phyloP scores from a whole-genome alignment of 2,113 vertebrate species.

The Thinocorus orbignyianus region DNA sequence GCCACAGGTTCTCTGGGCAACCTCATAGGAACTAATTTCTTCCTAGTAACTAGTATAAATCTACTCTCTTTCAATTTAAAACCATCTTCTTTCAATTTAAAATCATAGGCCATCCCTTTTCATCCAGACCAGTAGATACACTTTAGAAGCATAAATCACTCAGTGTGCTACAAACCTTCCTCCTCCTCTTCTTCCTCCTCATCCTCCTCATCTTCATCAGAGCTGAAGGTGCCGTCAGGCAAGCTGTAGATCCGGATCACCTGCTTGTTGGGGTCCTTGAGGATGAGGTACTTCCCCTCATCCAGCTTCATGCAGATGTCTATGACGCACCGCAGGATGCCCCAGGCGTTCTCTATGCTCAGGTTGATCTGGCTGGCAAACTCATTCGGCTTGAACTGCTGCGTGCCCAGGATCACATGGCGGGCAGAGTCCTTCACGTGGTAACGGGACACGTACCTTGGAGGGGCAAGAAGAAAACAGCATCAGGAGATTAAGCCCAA shows the following conservation, averaged over 20 bases:
- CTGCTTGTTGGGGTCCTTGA: slow-evolving; percentile 99
- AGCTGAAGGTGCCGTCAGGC: slow-evolving; percentile 98
- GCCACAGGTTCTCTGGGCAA: too few species aligned
- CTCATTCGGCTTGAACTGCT: slow-evolving; percentile 99
- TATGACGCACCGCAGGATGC: slow-evolving; percentile 95
- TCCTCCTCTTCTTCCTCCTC: slow-evolving; percentile 97
- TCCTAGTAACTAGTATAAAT: too few species aligned
- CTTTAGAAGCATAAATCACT: background rate
- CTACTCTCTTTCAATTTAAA: too few species aligned
- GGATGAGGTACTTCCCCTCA: slow-evolving; percentile 98
- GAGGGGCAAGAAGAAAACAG: background rate
- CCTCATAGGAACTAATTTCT: too few species aligned
- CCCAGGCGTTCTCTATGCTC: slow-evolving; percentile 99
- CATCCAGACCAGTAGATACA: background rate
- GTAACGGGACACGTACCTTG: slow-evolving; percentile 95
- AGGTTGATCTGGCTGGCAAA: slow-evolving; percentile 99
- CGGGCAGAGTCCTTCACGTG: slow-evolving; percentile 95
- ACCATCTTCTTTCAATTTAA: too few species aligned
- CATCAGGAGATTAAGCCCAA: background rate
- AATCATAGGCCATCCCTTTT: background rate
- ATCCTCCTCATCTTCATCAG: slow-evolving; percentile 96
- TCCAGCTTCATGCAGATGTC: slow-evolving; percentile 99
- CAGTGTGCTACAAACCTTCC: slow-evolving; percentile 74
- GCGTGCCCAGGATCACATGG: slow-evolving; percentile 94
- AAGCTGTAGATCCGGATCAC: slow-evolving; percentile 97